Conservation (phyloP, 37 sponge, comb jelly and placozoan genomes). For the Haliclona indistincta region DNA sequence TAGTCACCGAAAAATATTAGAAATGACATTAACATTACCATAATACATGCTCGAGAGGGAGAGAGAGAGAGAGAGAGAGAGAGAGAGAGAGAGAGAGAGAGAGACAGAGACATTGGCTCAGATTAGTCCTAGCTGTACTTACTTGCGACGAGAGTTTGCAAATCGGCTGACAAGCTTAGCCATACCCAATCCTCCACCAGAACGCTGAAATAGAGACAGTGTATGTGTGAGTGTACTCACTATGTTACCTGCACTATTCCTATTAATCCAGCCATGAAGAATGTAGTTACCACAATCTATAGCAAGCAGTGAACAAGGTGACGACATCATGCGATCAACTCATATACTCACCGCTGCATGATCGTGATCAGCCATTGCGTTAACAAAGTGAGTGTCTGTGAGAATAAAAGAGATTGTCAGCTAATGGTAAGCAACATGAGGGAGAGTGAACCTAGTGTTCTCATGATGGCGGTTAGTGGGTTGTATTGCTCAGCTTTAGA, state of each 20-base stretch:
- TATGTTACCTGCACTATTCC: slow-evolving; percentile 57
- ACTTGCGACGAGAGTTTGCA: slow-evolving; percentile 1
- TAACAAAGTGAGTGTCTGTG: slow-evolving; percentile 34
- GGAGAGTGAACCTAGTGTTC: slow-evolving; percentile 40
- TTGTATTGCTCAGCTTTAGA: slow-evolving; percentile 21
- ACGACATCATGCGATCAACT: not conserved
- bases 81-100: not conserved
- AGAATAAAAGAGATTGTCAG: not conserved
- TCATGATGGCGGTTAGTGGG: slow-evolving; percentile 19
- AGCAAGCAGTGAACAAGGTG: too few relatives aligned
- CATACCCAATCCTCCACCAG: slow-evolving; percentile 39
- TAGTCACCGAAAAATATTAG: slow-evolving; percentile 60
- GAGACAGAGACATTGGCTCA: not conserved
- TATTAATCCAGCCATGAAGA: slow-evolving; percentile 52
- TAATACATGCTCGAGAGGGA: slow-evolving; percentile 1
- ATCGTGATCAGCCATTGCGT: slow-evolving; percentile 13
- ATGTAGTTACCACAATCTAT: slow-evolving; percentile 42
- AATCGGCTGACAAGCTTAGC: slow-evolving; percentile 9
- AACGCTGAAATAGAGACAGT: slow-evolving; percentile 1
- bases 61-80: not conserved
- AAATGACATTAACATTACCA: not conserved
- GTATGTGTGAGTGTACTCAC: not conserved
- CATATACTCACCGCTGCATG: slow-evolving; percentile 28
- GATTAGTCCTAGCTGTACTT: not conserved
- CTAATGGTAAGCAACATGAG: not conserved